Base-by-base conservation (phyloP, 1,140 invertebrate genomes). In the Drosophila lini region DNA sequence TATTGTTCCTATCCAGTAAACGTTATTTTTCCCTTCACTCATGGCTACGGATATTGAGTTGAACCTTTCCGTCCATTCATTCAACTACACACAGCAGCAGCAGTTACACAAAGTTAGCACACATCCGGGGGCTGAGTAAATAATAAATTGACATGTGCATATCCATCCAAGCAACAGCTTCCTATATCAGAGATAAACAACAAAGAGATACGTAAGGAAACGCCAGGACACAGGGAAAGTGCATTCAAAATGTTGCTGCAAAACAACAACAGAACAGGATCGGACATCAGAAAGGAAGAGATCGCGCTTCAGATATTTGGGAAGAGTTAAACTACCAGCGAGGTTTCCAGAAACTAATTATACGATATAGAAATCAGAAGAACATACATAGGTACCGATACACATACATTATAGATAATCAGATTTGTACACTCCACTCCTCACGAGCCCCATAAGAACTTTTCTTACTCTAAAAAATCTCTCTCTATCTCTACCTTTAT, bases 261-360 rank as follows among this genome's bases (percentile, higher is more conserved):
- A 59, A 67, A 47, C 16, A 70, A 61, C 41, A 63, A 8, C 25
- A 42, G 41, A 8, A 63, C 40, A 38, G 9, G 25, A 38, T 42
- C 28, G 44, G n/a, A 31, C 25, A 79, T 67, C 59, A 32, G 32
- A 28, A 16, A 19, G 16, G 13, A n/a, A 15, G 55, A 55, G 62
- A 62, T 38, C 10, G 45, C 64, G 63, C 57, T 80, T 62, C 58
- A 75, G 42, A 64, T 68, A 85, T 48, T 44, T 42, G 42, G 28
- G 38, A 53, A 63, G 63, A 58, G 79, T 64, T 58, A 53, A 80
- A 80, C 81, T 86, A 89, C 80, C 85, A 89, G 85, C 65, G 85
- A 89, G 84, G 84, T 89, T 89, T 89, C 84, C 84, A 84, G 69
- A 65, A 89, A 84, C 48, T 88, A 68, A 80, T 74, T 83, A 88